phyloP scores from a whole-genome alignment of 2,113 vertebrate genomes.

The Perognathus longimembris region DNA sequence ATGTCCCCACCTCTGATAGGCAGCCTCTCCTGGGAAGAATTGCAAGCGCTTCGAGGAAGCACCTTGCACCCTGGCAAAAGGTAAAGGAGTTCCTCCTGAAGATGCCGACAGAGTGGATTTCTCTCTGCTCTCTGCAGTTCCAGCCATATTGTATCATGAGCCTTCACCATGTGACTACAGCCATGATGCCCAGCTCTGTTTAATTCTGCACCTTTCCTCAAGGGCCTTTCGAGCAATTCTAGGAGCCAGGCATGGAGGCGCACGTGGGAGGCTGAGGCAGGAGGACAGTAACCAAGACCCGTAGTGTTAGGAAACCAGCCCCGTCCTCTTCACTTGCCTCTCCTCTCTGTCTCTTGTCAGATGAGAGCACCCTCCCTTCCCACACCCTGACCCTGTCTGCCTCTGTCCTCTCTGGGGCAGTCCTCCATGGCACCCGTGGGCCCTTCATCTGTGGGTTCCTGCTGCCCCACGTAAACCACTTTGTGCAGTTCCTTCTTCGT shows the following conservation, averaged over 20 bases:
- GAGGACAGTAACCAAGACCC: too few relatives aligned
- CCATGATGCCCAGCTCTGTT: not conserved
- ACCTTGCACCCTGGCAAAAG: not conserved
- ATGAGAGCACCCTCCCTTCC: not conserved
- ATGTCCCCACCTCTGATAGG: too few relatives aligned
- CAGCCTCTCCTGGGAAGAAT: too few relatives aligned
- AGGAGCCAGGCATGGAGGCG: not conserved
- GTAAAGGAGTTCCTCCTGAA: not conserved
- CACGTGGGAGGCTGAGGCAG: too few relatives aligned
- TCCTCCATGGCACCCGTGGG: not conserved
- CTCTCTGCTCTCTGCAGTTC: not conserved
- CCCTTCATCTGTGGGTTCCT: not conserved
- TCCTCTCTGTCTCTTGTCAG: not conserved
- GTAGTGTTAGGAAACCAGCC: too few relatives aligned
- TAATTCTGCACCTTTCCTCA: not conserved
- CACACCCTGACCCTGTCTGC: not conserved
- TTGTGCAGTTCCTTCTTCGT: not conserved
- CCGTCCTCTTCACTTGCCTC: not conserved
- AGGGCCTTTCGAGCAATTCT: not conserved
- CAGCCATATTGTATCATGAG: not conserved
- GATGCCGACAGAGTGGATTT: not conserved
- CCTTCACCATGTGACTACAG: not conserved
- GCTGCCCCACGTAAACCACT: not conserved
- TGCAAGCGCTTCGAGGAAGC: not conserved
- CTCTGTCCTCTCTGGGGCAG: not conserved